Evolutionary conservation across 1,140 invertebrate species (phyloP).

Genomic region (Theocolax elegans): DNA sequence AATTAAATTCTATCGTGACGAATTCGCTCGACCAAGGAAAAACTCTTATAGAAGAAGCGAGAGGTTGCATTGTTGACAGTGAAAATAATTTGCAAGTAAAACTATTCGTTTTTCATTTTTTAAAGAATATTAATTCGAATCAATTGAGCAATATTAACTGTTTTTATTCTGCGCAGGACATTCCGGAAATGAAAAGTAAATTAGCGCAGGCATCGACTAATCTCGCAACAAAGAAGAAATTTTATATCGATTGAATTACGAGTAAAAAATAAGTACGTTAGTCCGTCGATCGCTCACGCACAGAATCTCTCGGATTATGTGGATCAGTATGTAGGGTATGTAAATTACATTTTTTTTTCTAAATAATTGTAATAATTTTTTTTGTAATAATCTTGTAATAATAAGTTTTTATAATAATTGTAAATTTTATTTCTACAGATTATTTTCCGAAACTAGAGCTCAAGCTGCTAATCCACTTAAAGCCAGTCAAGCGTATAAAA

Average conservation of each 20-base stretch:
- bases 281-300: constrained; percentile 76
- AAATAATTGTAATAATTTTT: too few species aligned
- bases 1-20: constrained; percentile 47
- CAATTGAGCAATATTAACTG: constrained; percentile 4
- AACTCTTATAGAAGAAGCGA: constrained; percentile 53
- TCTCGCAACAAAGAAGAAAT: constrained; percentile 71
- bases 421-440: constrained; percentile 59
- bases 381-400: too few species aligned
- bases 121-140: constrained; percentile 9
- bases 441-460: constrained; percentile 76
- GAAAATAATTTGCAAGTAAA: constrained; percentile 60
- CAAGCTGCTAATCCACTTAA: constrained; percentile 77
- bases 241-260: constrained; percentile 74
- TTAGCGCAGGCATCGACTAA: constrained; percentile 61
- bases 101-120: too few species aligned
- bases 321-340: constrained; percentile 71
- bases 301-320: constrained; percentile 72
- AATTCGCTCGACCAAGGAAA: constrained; percentile 51
- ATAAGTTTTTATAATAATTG: constrained; percentile 19
- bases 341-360: too few species aligned
- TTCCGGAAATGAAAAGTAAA: constrained; percentile 56
- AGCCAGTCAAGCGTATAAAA: constrained; percentile 85
- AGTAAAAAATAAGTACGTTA: constrained; percentile 76
- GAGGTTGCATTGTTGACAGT: constrained; percentile 53
- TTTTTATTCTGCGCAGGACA: constrained; percentile 51